Evolutionary conservation across 2,888 invertebrate species (phyloP), one percentile per base, ranked within the genome.

Genomic region (Crematogaster levior): DNA sequence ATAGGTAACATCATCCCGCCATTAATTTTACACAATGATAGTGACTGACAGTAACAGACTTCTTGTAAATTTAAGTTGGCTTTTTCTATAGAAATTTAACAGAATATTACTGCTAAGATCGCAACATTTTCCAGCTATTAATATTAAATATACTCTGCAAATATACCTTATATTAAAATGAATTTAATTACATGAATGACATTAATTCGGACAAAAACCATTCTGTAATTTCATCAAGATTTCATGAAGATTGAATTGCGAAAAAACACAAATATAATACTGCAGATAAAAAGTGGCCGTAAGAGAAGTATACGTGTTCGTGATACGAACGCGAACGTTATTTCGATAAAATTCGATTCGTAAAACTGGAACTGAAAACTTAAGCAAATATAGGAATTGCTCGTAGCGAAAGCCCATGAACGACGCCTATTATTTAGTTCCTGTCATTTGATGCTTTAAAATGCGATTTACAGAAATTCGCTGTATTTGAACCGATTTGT

Each of bases 301-400:
- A 73, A 66, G 77, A 60, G 51, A 60, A 34, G 56, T 48, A 6
- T 43, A 40, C 58, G 73, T 84, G 79, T 74, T 77, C 66, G 60
- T 6, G 68, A 61, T 80, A 82, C 80, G 87, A 86, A 75, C 70
- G 74, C n/a, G 65, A 77, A 74, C 65, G 75, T 68, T 61, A 80
- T 58, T 84, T 73, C 85, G 81, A 84, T 85, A 82, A 86, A 86
- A 84, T 58, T 66, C 43, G 65, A 51, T 75, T 40, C 24, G 12
- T 6, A 34, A 70, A 70, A 6, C 37, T 24, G 7, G 40, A 15
- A 56, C 66, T 75, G 87, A 58, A 73, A 82, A 86, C 72, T 63
- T 81, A 81, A 80, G 81, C 66, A 81, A 83, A 83, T 60, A 81
- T 53, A n/a, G 15, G 1, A 34, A 34, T 30, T n/a, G 15, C 34